Conservation (phyloP, 2,888 invertebrate species). For the Spilosoma lubricipeda region DNA sequence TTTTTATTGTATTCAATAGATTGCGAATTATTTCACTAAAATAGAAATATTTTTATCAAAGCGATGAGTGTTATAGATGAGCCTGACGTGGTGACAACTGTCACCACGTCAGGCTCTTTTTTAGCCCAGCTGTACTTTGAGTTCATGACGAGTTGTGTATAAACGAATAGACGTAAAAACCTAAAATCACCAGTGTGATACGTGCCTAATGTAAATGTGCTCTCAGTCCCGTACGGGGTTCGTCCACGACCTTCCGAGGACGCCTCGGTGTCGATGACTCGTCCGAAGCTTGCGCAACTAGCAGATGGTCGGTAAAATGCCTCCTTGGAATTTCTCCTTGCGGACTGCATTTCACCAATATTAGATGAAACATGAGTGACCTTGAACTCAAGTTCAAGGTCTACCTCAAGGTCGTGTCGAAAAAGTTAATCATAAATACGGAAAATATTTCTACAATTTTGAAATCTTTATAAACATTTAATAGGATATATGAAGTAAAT, state of each 20-base stretch:
- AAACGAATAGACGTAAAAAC: not conserved
- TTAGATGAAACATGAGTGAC: constrained; percentile 1
- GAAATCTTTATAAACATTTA: not conserved
- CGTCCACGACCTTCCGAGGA: constrained; percentile 72
- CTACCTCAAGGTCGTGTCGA: not conserved
- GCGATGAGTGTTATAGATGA: too few relatives aligned
- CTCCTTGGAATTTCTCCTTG: constrained; percentile 8
- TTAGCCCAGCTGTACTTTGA: too few relatives aligned
- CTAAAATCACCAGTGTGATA: constrained; percentile 10
- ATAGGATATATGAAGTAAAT: constrained; percentile 20
- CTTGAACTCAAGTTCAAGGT: constrained; percentile 22
- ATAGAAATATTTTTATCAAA: too few relatives aligned
- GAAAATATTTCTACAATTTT: not conserved
- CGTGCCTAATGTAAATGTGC: constrained; percentile 41
- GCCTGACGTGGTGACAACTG: too few relatives aligned
- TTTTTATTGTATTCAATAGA: too few relatives aligned
- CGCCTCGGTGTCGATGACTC: constrained; percentile 72
- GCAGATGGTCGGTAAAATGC: constrained; percentile 42
- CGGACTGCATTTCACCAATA: constrained; percentile 7
- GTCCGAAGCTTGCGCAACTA: constrained; percentile 59
- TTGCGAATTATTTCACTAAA: too few relatives aligned
- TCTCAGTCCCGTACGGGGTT: constrained; percentile 55
- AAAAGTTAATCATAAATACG: not conserved
- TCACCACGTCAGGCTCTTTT: too few relatives aligned
- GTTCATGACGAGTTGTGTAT: not conserved